Evolutionary conservation across 2,113 vertebrate species (phyloP), one percentile per base, ranked within the genome.

Genomic region (Cynocephalus volans): DNA sequence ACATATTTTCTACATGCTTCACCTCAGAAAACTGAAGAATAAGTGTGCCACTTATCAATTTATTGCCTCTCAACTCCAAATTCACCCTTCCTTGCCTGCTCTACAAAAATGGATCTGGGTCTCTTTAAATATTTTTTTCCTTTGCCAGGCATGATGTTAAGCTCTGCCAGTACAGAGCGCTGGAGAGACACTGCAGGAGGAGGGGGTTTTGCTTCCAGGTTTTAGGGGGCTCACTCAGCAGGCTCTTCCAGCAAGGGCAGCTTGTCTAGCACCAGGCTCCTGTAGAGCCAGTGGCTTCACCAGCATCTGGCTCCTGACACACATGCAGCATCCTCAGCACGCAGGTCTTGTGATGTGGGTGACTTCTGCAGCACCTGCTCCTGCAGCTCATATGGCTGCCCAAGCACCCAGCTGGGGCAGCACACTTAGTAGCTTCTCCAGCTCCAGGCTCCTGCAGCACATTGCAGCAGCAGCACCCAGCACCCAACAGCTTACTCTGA

Each of bases 81-180:
- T 69, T 75, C 50, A 88, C n/a, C 17, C 87, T 93, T 95, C 50
- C 52, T 69, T 95, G 76, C 65, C 45, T n/a, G 19, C 21, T 84
- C 36, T 60, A 73, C 45, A 88, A 80, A 93, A 93, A 64, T 41
- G 65, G 65, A 80, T 70, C 33, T 50, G 72, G 31, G 26, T 90
- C 54, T 94, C 48, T 90, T 88, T 69, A 76, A 33, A 11, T 56
- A 31, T 72, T 69, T 89, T 93, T 56, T 84, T 23, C 33, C 28
- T 86, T 96, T 72, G 41, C 69, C 56, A 79, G 52, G 58, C 11
- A 52, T 13, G 6, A 48, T 54, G 24, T 58, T 52, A 62, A 87
- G n/a, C n/a, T 54, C 72, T 82, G 62, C 72, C 45, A 50, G 72
- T 72, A 52, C 23, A 48, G n/a, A 73, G 12, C 36, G 18, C 56